Conservation (phyloP, 2,797 vertebrate species). For the Cuniculus paca region DNA sequence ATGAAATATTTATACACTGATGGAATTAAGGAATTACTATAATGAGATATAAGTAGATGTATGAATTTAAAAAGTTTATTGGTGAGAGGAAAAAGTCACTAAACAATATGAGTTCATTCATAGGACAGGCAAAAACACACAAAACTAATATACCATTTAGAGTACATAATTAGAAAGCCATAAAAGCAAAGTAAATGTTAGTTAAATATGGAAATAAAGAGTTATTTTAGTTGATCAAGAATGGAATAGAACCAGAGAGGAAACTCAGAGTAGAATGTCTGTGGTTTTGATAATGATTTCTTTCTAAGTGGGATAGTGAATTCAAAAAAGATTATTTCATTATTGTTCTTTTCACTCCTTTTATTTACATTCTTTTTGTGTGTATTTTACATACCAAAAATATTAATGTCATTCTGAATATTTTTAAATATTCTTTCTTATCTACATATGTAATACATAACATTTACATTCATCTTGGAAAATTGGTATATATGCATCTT, state of each 20-base stretch:
- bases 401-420: neutral
- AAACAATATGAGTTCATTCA: neutral
- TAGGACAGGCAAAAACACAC: neutral
- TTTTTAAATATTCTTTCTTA: neutral
- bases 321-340: neutral
- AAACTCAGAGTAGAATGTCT: neutral
- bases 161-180: neutral
- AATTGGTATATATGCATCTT: neutral
- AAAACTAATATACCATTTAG: neutral
- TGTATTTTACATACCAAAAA: neutral
- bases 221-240: neutral
- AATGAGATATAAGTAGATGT: neutral
- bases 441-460: neutral
- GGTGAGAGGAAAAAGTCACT: neutral
- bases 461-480: neutral
- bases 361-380: neutral
- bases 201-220: constrained; percentile 13
- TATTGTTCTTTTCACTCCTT: neutral
- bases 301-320: neutral
- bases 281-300: neutral
- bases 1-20: neutral
- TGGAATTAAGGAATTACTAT: neutral
- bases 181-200: constrained; percentile 32
- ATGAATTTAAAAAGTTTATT: neutral
- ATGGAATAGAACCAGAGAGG: neutral